Base-by-base conservation (phyloP, 2,113 vertebrate genomes). In the Phaethornis superciliosus region DNA sequence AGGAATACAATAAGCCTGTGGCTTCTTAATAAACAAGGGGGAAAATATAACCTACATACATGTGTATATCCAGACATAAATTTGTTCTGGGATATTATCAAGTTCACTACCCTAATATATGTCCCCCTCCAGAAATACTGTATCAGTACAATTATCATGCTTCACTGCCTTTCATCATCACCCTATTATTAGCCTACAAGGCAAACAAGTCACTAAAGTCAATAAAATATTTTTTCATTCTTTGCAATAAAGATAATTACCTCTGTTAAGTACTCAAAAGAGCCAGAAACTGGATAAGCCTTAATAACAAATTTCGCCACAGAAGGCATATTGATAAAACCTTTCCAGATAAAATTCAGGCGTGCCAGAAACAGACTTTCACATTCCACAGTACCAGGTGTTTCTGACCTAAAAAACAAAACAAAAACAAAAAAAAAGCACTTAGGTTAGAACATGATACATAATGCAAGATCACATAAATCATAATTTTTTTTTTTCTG, bases 281-380 rank as follows among this genome's bases (percentile, higher is more conserved):
- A 98, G 81, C 99, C 99, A 81, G 99, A 99, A 15, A 99, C 99
- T 3, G 99, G 99, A 44, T 99, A 99, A 71, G 98, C 99, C 97
- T 99, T 99, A 55, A 99, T 99, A 81, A 99, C 98, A 92, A 99
- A 98, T 96, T 99, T 99, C 23, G 99, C 99, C 81, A 99, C 99
- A 56, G 98, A 98, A 33, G 98, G 98, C 99, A 99, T 99, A 83
- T 99, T 99, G 96, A 99, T 98, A 96, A 99, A 99, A 67, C 99
- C 99, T 88, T 99, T 98, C 99, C 99, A 99, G 96, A 99, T 97
- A 71, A 96, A 98, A 95, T 98, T 98, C 94, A 99, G 96, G 81
- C 97, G 98, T 85, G 98, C 98, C 58, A 99, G 98, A 96, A 99
- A 99, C 26, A 98, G 96, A 16, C 98, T 97, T 92, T 99, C 98